Evolutionary conservation across 2,797 vertebrate species (phyloP), one percentile per base, ranked within the genome.

Genomic region (Gila robusta): DNA sequence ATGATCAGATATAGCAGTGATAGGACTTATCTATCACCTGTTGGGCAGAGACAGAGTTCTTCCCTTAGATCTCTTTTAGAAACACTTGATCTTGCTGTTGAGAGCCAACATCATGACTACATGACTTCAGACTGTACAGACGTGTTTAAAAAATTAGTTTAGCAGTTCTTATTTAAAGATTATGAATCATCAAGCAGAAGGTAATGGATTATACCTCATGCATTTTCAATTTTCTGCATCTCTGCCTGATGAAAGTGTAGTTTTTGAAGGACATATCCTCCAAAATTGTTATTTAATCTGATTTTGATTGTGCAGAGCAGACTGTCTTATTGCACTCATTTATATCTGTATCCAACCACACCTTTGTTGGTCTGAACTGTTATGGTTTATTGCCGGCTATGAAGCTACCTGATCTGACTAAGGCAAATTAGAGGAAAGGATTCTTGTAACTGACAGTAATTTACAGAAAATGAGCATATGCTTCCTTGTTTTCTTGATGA

Each of bases 11-110:
- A 88, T 7, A 67, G 71, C 54, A 37, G 44, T 78, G 87, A 86
- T 88, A 87, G 66, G 44, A 35, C 70, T 72, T 86, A 86, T 89
- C 88, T 88, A 8, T 62, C 56, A 87, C 26, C 85, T 66, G 49
- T 59, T n/a, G 10, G 23, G 28, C 35, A 81, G 69, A 28, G 23
- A 44, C 49, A 37, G 39, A 83, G 66, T 39, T 81, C 67, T 66
- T 83, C 72, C 8, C 12, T 39, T 41, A 85, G 10, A 41, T 54
- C 19, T 35, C 16, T 26, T 32, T 59, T 56, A 56, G 85, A 37
- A 47, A 72, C 39, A 39, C 35, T 23, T 66, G 41, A 69, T 70
- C 19, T 47, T 69, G 19, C n/a, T 79, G 7, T 21, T 67, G 16
- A 37, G 16, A 35, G 62, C 49, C 7, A 21, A 37, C 23, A 37